Conservation (phyloP, 2,113 vertebrate genomes). For the Tetrax tetrax region DNA sequence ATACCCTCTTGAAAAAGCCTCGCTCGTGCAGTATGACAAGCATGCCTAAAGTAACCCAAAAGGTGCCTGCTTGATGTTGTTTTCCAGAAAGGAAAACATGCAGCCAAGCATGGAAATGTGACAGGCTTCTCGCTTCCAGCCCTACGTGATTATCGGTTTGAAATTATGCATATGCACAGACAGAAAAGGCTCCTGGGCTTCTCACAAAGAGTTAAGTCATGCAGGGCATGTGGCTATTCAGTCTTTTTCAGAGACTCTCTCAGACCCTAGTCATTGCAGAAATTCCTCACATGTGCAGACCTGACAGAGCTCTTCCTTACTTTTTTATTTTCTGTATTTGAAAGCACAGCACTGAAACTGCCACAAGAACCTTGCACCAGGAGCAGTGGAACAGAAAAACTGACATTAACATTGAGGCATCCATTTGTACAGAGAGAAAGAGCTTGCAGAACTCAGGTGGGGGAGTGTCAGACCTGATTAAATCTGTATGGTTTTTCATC, state of each 20-base stretch:
- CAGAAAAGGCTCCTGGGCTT: background rate
- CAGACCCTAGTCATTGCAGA: background rate
- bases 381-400: background rate
- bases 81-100: background rate
- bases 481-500: background rate
- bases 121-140: background rate
- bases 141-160: background rate
- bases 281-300: background rate
- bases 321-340: background rate
- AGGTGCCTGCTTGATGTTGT: background rate
- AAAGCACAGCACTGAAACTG: background rate
- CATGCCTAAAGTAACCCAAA: background rate
- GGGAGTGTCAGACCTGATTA: background rate
- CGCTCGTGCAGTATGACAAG: background rate
- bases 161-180: accelerated
- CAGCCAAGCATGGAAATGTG: background rate
- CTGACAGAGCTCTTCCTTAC: background rate
- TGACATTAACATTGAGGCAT: background rate
- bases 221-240: background rate
- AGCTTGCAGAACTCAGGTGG: background rate
- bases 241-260: background rate
- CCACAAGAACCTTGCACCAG: background rate
- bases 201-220: background rate
- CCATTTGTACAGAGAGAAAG: background rate
- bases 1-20: background rate